Conservation (phyloP, 1,140 invertebrate genomes). For the Macrosteles quadrilineatus region DNA sequence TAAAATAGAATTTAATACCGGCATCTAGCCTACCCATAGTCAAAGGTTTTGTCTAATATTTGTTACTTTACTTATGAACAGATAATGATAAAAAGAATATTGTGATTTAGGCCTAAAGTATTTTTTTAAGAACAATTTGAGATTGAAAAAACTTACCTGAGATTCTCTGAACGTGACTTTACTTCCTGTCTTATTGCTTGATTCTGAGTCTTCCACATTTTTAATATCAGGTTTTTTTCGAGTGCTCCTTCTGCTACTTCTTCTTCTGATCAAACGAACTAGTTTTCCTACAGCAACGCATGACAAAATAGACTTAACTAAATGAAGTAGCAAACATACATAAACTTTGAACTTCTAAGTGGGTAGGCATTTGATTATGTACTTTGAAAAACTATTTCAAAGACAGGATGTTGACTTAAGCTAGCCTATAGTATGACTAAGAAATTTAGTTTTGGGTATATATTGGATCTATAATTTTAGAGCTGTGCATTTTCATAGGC, state of each 20-base stretch:
- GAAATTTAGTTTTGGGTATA: neutral
- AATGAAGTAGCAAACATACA: slow-evolving; percentile 1
- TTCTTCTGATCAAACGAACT: slow-evolving; percentile 35
- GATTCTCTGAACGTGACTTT: slow-evolving; percentile 22
- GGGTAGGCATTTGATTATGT: neutral
- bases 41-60: too few species aligned
- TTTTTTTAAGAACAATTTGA: too few species aligned
- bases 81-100: too few species aligned
- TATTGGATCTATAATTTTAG: neutral
- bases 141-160: slow-evolving; percentile 24
- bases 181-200: neutral
- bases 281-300: slow-evolving; percentile 35
- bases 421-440: neutral
- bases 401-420: neutral
- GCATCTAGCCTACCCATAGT: too few species aligned
- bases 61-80: too few species aligned
- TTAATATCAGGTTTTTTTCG: slow-evolving; percentile 18
- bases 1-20: too few species aligned
- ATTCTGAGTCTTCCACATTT: slow-evolving; percentile 18
- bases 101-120: too few species aligned
- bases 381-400: neutral
- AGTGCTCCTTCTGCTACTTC: slow-evolving; percentile 30
- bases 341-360: neutral
- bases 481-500: neutral
- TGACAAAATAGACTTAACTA: too few species aligned